Evolutionary conservation across 2,888 invertebrate genomes (phyloP).

Genomic region (Drosophila multiciliata): DNA sequence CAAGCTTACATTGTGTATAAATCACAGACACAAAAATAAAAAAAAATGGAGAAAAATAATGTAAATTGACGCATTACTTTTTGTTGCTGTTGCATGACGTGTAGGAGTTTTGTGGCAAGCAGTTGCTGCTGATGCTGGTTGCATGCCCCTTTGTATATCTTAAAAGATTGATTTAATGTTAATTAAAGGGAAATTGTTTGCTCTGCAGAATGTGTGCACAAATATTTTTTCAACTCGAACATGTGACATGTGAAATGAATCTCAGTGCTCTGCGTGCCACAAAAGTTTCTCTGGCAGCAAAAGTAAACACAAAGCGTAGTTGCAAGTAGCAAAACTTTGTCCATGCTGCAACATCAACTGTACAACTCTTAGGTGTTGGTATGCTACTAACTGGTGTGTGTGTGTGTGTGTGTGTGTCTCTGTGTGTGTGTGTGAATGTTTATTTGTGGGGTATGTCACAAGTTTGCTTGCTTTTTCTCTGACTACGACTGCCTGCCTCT

Average conservation of each 20-base stretch:
- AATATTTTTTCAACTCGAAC: conserved; percentile 50
- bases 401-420: conserved; percentile 17
- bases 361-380: conserved; percentile 48
- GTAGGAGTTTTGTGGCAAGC: conserved; percentile 11
- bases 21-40: conserved; percentile 17
- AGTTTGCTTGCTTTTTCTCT: conserved; percentile 64
- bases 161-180: conserved; percentile 69
- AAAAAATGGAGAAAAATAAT: conserved; percentile 16
- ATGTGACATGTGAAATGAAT: conserved; percentile 73
- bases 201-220: conserved; percentile 53
- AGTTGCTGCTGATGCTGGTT: background rate
- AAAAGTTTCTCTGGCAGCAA: conserved; percentile 56
- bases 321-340: conserved; percentile 67
- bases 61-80: conserved; percentile 42
- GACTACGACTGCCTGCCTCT: conserved; percentile 42
- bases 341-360: conserved; percentile 40
- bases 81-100: conserved; percentile 14
- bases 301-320: conserved; percentile 65
- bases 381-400: conserved; percentile 29
- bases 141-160: conserved; percentile 27
- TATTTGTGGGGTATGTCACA: conserved; percentile 64
- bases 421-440: conserved; percentile 15
- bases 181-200: conserved; percentile 75
- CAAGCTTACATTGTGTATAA: background rate
- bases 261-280: conserved; percentile 42